Conservation (phyloP, 2,113 vertebrate genomes). For the Copsychus sechellarum region DNA sequence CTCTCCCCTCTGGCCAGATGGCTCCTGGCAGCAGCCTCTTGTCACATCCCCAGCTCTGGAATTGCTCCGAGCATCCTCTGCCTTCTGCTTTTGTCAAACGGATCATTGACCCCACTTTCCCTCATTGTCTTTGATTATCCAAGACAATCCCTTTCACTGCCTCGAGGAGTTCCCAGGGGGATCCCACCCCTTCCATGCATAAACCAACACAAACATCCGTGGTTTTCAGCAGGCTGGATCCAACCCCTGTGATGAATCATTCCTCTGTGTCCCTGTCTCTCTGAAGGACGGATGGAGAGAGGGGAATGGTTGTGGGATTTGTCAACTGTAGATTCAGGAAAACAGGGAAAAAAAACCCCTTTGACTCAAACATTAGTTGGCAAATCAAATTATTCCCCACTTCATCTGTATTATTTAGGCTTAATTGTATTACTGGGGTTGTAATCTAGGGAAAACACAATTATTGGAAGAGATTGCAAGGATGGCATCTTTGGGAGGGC, state of each 20-base stretch:
- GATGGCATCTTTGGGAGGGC: conserved; percentile 14
- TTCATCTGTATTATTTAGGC: conserved; percentile 53
- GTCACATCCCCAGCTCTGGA: background rate
- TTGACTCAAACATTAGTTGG: conserved; percentile 5
- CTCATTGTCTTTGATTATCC: conserved; percentile 50
- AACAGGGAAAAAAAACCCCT: background rate
- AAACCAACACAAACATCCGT: background rate
- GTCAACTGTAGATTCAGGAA: background rate
- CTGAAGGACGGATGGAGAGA: background rate
- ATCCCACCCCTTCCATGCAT: background rate
- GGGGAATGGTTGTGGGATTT: background rate
- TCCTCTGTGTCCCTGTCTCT: background rate
- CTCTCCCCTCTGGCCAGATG: background rate
- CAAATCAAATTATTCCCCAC: conserved; percentile 47
- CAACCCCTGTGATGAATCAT: background rate
- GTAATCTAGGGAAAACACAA: conserved; percentile 44
- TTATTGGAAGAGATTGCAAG: conserved; percentile 36
- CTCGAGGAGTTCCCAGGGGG: background rate
- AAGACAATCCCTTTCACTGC: conserved; percentile 23
- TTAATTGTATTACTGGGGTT: conserved; percentile 41
- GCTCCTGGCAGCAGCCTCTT: background rate
- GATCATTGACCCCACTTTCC: conserved; percentile 42
- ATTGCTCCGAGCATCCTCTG: background rate
- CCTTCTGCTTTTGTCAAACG: conserved; percentile 32
- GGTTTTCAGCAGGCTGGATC: background rate